Evolutionary conservation across 2,113 vertebrate genomes (phyloP).

Genomic region (Alectura lathami): DNA sequence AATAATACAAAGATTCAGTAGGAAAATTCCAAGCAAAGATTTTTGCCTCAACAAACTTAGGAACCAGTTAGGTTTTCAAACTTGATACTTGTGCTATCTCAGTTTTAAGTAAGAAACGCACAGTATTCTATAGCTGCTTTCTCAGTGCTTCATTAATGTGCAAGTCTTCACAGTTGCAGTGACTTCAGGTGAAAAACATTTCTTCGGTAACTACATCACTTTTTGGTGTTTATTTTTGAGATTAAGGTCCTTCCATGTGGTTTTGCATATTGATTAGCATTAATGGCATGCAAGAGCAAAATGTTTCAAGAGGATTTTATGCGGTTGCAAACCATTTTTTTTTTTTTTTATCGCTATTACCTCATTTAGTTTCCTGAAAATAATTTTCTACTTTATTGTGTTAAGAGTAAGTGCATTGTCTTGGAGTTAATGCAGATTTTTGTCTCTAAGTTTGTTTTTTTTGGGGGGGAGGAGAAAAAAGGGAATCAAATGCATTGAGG

Average conservation of each 20-base stretch:
- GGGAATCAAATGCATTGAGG: not conserved
- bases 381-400: not conserved
- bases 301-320: too few relatives aligned
- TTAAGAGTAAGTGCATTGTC: not conserved
- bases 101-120: not conserved
- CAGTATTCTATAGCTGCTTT: not conserved
- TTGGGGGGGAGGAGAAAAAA: not conserved
- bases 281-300: not conserved
- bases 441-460: not conserved
- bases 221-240: not conserved
- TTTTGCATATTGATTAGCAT: not conserved
- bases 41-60: not conserved
- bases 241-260: not conserved
- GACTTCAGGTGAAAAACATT: not conserved
- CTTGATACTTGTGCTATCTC: not conserved
- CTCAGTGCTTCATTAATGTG: not conserved
- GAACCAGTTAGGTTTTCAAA: too few relatives aligned
- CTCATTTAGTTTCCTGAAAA: not conserved
- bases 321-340: too few relatives aligned
- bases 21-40: constrained; percentile 4
- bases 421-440: not conserved
- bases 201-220: not conserved
- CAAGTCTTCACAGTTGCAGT: not conserved
- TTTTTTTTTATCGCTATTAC: not conserved
- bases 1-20: not conserved